Conservation (phyloP, 1,140 invertebrate species). For the Drosophila leontia region DNA sequence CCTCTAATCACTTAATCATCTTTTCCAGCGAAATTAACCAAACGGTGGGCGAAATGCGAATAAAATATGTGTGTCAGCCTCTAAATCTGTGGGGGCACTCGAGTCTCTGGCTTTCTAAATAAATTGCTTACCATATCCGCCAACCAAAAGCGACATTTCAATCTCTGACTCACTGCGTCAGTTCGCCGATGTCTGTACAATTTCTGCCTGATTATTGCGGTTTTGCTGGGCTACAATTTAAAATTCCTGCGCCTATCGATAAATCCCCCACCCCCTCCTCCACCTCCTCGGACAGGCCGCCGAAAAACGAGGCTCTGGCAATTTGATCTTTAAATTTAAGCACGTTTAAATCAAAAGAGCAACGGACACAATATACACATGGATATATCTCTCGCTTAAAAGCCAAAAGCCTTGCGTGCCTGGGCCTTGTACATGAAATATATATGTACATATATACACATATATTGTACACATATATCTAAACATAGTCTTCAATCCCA, state of each 20-base stretch:
- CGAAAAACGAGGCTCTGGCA: constrained; percentile 52
- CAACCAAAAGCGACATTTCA: constrained; percentile 56
- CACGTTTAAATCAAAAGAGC: constrained; percentile 82
- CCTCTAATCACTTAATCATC: constrained; percentile 54
- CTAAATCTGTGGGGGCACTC: constrained; percentile 42
- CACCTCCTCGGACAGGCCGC: constrained; percentile 27
- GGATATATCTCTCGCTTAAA: constrained; percentile 43
- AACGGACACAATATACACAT: constrained; percentile 52
- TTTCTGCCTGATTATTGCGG: constrained; percentile 51
- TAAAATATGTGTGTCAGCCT: constrained; percentile 51
- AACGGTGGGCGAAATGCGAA: constrained; percentile 48
- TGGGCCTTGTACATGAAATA: constrained; percentile 53
- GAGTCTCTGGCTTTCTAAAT: constrained; percentile 43
- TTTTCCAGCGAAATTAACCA: constrained; percentile 49
- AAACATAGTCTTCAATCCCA: constrained; percentile 61
- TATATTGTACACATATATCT: constrained; percentile 28
- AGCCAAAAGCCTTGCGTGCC: constrained; percentile 57
- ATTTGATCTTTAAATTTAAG: constrained; percentile 83
- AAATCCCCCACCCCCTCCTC: constrained; percentile 22
- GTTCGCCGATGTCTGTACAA: constrained; percentile 11
- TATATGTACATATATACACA: constrained; percentile 21
- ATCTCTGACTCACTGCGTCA: constrained; percentile 60
- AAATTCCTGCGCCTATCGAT: constrained; percentile 66
- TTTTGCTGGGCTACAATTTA: constrained; percentile 65
- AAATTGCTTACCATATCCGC: constrained; percentile 72